Percentiles rank a stretch among this genome's conserved stretches.
These are phyloP conservation scores for Ornithorhynchus anatinus DNA, from an alignment of 2,113 vertebrate species.

Conservation along the genomic window DNA sequence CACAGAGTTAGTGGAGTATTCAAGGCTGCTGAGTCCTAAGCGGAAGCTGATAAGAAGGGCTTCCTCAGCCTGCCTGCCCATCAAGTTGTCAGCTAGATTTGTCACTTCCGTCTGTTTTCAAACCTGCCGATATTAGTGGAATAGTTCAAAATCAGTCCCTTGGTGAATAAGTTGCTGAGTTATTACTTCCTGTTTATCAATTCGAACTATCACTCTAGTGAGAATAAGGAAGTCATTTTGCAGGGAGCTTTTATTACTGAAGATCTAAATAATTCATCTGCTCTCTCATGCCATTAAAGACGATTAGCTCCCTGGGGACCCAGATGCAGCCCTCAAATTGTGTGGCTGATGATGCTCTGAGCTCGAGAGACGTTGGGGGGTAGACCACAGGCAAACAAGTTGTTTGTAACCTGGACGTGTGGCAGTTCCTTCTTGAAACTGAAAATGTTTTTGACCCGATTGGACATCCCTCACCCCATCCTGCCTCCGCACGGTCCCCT, in stretches of 20 bases:
- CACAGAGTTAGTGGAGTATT: slow-evolving; percentile 5
- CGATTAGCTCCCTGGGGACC: background rate
- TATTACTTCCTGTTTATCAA: slow-evolving; percentile 67
- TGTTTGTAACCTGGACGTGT: background rate
- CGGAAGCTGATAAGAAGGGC: slow-evolving; percentile 6
- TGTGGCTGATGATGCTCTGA: too few relatives aligned
- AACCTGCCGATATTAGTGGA: slow-evolving; percentile 21
- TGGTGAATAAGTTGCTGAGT: slow-evolving; percentile 39
- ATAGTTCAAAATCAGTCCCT: slow-evolving; percentile 48
- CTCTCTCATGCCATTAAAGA: slow-evolving; percentile 24
- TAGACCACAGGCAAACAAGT: too few relatives aligned
- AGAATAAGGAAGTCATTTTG: slow-evolving; percentile 42
- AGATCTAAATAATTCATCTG: slow-evolving; percentile 41
- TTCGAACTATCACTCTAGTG: slow-evolving; percentile 22
- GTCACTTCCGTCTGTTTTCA: slow-evolving; percentile 26
- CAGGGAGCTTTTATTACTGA: slow-evolving; percentile 12
- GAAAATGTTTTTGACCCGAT: background rate
- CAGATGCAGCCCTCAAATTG: too few relatives aligned
- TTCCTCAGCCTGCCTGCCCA: background rate
- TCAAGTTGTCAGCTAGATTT: slow-evolving; percentile 44
- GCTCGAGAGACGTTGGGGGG: too few relatives aligned
- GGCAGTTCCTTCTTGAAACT: background rate
- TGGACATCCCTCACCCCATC: too few relatives aligned
- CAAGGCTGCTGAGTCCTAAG: background rate
- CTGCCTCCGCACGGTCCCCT: too few relatives aligned